phyloP scores from a whole-genome alignment of 2,797 vertebrate species.

The Adrianichthys oophorus region DNA sequence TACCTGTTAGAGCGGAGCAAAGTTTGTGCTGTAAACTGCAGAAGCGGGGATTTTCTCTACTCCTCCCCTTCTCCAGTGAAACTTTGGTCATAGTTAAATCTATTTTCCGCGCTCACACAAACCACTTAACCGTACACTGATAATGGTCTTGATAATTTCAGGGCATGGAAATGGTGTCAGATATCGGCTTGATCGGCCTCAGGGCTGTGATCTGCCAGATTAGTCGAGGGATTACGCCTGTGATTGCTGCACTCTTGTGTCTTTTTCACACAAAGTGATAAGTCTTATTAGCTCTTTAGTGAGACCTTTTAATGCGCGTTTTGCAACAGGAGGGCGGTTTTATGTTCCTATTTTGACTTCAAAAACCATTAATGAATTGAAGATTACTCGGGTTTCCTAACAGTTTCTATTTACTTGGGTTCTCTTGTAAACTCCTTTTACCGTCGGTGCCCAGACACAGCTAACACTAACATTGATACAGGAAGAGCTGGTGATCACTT shows the following conservation, averaged over 20 bases:
- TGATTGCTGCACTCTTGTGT: constrained; percentile 25
- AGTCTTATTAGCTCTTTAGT: constrained; percentile 15
- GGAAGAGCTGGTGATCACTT: too few species aligned
- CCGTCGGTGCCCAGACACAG: too few species aligned
- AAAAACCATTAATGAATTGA: constrained; percentile 44
- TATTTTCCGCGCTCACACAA: neutral
- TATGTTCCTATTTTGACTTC: constrained; percentile 38
- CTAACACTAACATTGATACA: too few species aligned
- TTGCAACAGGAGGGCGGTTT: constrained; percentile 41
- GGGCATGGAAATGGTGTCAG: constrained; percentile 41
- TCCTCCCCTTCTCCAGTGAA: neutral
- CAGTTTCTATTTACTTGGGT: constrained; percentile 36
- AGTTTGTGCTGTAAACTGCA: constrained; percentile 13
- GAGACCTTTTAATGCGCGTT: constrained; percentile 28
- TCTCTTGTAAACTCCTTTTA: too few species aligned
- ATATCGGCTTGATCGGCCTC: constrained; percentile 50
- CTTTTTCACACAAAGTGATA: constrained; percentile 8
- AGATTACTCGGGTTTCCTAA: constrained; percentile 45
- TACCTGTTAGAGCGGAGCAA: constrained; percentile 32
- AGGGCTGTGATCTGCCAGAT: constrained; percentile 54
- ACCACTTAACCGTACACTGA: constrained; percentile 4
- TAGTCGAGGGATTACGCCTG: constrained; percentile 52
- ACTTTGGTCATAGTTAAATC: constrained; percentile 5
- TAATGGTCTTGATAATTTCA: constrained; percentile 35
- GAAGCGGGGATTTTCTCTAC: neutral